Evolutionary conservation across 1,140 invertebrate genomes (phyloP).

Genomic region (Zeugodacus cucurbitae): DNA sequence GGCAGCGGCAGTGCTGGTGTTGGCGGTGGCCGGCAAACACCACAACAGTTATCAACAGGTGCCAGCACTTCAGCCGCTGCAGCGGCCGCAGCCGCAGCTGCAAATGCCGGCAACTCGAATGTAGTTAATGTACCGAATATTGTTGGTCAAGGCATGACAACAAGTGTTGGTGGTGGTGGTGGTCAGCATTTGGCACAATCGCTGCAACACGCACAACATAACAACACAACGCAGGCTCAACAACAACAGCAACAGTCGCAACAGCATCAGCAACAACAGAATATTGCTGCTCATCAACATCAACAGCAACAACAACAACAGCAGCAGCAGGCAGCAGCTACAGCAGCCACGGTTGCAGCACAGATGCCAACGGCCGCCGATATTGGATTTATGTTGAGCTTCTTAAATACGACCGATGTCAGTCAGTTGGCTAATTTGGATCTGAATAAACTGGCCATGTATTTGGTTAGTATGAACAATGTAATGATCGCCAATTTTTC

Average conservation of each 20-base stretch:
- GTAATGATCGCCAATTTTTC: conserved; percentile 52
- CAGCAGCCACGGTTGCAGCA: conserved; percentile 48
- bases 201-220: conserved; percentile 40
- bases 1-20: neutral
- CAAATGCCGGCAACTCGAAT: conserved; percentile 43
- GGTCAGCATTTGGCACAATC: conserved; percentile 45
- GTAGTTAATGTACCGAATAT: conserved; percentile 39
- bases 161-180: conserved; percentile 1
- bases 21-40: conserved; percentile 10
- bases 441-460: conserved; percentile 78
- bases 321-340: conserved; percentile 23
- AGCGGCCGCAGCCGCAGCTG: conserved; percentile 57
- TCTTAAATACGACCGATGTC: conserved; percentile 68
- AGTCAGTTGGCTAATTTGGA: conserved; percentile 72
- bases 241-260: conserved; percentile 42
- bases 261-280: conserved; percentile 47
- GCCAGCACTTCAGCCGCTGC: conserved; percentile 53
- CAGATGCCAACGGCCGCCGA: conserved; percentile 65
- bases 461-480: conserved; percentile 74
- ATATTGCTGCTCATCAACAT: conserved; percentile 40
- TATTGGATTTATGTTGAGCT: conserved; percentile 63
- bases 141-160: conserved; percentile 44
- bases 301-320: conserved; percentile 47
- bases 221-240: conserved; percentile 17
- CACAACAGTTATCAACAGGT: conserved; percentile 49